phyloP scores from a whole-genome alignment of 2,797 vertebrate genomes.

The Choloepus didactylus region DNA sequence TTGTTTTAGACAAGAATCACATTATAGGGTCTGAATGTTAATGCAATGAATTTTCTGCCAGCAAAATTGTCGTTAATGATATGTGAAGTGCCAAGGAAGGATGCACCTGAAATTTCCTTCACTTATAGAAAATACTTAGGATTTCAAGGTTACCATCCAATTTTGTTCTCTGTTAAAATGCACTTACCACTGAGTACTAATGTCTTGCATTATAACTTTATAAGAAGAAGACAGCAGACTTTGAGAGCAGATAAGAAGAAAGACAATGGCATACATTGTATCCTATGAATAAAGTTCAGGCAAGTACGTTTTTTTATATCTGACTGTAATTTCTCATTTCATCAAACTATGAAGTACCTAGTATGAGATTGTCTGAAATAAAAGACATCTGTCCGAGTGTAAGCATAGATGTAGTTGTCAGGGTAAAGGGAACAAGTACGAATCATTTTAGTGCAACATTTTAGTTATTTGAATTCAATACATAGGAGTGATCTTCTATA shows the following conservation, averaged over 20 bases:
- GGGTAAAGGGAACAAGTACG: background rate
- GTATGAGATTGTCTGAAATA: background rate
- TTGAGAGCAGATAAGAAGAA: background rate
- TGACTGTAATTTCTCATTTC: background rate
- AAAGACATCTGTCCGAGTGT: background rate
- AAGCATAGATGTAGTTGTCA: background rate
- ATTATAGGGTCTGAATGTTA: background rate
- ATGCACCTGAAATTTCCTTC: background rate
- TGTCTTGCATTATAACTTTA: background rate
- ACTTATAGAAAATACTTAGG: background rate
- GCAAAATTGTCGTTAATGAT: background rate
- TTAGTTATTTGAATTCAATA: constrained; percentile 29
- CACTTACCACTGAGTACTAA: background rate
- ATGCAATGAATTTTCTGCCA: background rate
- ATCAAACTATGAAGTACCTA: background rate
- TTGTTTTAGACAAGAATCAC: background rate
- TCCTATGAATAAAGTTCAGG: background rate
- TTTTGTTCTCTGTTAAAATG: constrained; percentile 17
- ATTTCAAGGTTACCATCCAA: background rate
- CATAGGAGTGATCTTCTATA: constrained; percentile 32
- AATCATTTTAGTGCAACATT: constrained; percentile 23
- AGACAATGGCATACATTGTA: background rate
- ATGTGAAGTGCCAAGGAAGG: background rate
- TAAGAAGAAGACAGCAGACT: background rate
- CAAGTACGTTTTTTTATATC: background rate